phyloP scores from a whole-genome alignment of 2,113 vertebrate genomes.

The Oryzias celebensis region DNA sequence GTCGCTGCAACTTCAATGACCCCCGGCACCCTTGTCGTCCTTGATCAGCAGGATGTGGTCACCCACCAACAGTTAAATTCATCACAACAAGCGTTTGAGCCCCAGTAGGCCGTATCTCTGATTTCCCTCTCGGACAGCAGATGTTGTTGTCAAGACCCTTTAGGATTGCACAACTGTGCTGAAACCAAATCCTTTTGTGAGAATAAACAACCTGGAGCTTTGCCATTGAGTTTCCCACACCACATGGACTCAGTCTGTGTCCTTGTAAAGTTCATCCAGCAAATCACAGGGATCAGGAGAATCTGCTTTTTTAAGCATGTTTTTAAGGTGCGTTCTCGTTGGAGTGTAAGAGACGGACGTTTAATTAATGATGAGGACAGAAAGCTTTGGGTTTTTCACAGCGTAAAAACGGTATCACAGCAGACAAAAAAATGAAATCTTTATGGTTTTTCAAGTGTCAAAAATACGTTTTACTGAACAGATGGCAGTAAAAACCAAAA shows the following conservation, averaged over 20 bases:
- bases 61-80: constrained; percentile 22
- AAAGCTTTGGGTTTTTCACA: not conserved
- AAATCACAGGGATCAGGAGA: not conserved
- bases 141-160: constrained; percentile 55
- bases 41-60: constrained; percentile 25
- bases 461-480: not conserved
- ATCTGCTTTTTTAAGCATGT: not conserved
- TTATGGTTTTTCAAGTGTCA: not conserved
- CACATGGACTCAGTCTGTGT: not conserved
- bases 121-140: constrained; percentile 24
- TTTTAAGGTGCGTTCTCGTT: not conserved
- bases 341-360: not conserved
- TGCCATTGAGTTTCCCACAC: not conserved
- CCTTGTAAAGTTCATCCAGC: not conserved
- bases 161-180: constrained; percentile 36
- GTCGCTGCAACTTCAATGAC: not conserved
- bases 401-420: not conserved
- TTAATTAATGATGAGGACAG: not conserved
- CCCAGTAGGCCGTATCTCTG: constrained; percentile 34
- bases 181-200: constrained; percentile 42
- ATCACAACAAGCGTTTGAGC: constrained; percentile 32
- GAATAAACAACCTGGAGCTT: constrained; percentile 26
- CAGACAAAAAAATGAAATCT: constrained; percentile 4
- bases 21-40: constrained; percentile 12
- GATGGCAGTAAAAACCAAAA: constrained; percentile 1